Base-by-base conservation (phyloP, 2,113 vertebrate genomes). In the Chloropsis hardwickii region DNA sequence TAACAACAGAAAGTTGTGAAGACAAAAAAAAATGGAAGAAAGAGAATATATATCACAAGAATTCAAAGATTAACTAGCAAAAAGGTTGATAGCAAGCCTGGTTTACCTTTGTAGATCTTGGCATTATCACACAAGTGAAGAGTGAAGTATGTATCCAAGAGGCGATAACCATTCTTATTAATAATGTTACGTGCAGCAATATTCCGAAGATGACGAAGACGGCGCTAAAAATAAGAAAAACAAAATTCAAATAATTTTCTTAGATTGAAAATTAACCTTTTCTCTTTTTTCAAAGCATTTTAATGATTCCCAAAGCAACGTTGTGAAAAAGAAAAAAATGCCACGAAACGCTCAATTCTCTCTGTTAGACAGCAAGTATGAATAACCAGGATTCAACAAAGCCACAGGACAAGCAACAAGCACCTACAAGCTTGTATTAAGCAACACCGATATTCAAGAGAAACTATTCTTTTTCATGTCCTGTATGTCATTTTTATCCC, bases 141-240 rank as follows among this genome's bases (percentile, higher is more conserved):
- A 25, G 99, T 99, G 97, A 99, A 99, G 97, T 98, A 99, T 0
- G 99, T 99, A 91, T 99, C 99, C 90, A 99, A 97, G 65, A 99
- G 98, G 24, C 98, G 98, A 66, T 98, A 99, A 44, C 99, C 99
- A 97, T 99, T 99, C 98, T 96, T 99, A 95, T 98, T 99, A 78
- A 99, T 95, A 11, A 99, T 99, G 97, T 99, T 99, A 50, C 99
- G 98, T 10, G 99, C 99, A 11, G 99, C 99, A 1, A 99, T 99
- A 93, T 98, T 99, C 81, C 99, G 98, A 76, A 99, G 98, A 76
- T 99, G 99, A 74, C 99, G 98, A 89, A 99, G 98, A 16, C 99
- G 99, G 78, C 99, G 98, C 99, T 99, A 95, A 94, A 97, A 90
- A 91, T 9, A 86, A 85, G 18, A 27, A 64, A 90, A 73, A 58